phyloP scores from a whole-genome alignment of 2,888 invertebrate species.

The Cyclophora albipunctata region DNA sequence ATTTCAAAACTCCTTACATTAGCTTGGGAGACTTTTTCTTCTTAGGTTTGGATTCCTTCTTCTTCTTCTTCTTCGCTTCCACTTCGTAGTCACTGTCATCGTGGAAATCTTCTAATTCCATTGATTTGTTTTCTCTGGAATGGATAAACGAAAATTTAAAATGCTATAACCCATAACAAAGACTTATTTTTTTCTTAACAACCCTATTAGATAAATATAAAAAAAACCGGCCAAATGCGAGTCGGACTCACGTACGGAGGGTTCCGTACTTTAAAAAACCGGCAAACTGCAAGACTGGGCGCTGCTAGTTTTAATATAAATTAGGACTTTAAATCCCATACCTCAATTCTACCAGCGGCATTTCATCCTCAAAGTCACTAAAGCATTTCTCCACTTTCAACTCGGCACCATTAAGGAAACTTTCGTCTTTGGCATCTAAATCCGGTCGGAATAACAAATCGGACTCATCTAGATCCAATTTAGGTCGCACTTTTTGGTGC shows the following conservation, averaged over 20 bases:
- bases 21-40: constrained; percentile 24
- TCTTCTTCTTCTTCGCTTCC: constrained; percentile 31
- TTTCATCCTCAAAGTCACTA: constrained; percentile 48
- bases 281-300: no score
- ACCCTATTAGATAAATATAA: no score
- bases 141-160: neutral
- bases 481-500: constrained; percentile 35
- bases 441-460: constrained; percentile 13
- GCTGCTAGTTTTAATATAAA: no score
- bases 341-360: constrained; percentile 47
- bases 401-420: constrained; percentile 2
- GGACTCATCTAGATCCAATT: constrained; percentile 17
- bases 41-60: constrained; percentile 25
- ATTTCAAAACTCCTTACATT: neutral
- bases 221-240: no score
- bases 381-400: constrained; percentile 34
- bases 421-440: constrained; percentile 2
- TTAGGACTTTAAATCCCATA: constrained; percentile 10
- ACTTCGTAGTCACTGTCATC: constrained; percentile 17
- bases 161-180: no score
- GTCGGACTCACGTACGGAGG: no score
- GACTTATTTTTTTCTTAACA: no score
- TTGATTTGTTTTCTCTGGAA: constrained; percentile 4
- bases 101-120: neutral
- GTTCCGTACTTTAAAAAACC: no score